phyloP scores from a whole-genome alignment of 2,797 vertebrate genomes.

The Novumbra hubbsi region DNA sequence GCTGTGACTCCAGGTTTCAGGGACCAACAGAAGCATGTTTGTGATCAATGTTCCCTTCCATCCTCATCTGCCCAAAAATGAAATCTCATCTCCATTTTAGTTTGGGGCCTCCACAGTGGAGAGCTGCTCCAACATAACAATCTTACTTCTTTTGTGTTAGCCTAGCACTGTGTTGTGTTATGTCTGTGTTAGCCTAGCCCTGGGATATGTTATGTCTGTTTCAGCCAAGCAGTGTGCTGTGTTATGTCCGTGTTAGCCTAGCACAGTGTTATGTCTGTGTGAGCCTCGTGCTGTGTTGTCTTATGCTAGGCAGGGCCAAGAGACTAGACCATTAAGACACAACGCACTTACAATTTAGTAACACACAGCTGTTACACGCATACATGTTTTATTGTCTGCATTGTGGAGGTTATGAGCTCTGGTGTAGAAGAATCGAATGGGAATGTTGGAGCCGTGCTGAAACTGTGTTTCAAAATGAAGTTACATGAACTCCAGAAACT shows the following conservation, averaged over 20 bases:
- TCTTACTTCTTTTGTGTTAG: conserved; percentile 48
- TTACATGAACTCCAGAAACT: conserved; percentile 62
- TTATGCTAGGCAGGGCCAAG: conserved; percentile 11
- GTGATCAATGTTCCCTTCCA: conserved; percentile 17
- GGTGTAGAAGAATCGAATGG: conserved; percentile 54
- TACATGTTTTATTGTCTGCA: conserved; percentile 46
- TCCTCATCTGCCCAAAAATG: conserved; percentile 23
- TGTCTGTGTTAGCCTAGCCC: conserved; percentile 1
- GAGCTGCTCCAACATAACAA: conserved; percentile 61
- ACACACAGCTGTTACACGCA: conserved; percentile 56
- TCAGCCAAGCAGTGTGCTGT: not conserved
- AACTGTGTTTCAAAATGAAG: conserved; percentile 48
- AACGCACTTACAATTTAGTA: conserved; percentile 34
- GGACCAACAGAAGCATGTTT: not conserved
- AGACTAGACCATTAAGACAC: conserved; percentile 21
- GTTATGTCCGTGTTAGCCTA: conserved; percentile 6
- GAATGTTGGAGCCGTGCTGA: conserved; percentile 40
- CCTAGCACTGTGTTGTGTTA: not conserved
- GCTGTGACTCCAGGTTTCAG: conserved; percentile 57
- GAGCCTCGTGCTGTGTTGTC: too few relatives aligned
- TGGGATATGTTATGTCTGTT: not conserved
- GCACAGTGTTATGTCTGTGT: too few relatives aligned
- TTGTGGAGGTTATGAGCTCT: not conserved
- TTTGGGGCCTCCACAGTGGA: conserved; percentile 46
- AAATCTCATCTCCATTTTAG: conserved; percentile 74